Conservation (phyloP, 2,888 invertebrate species). For the Mythimna vitellina region DNA sequence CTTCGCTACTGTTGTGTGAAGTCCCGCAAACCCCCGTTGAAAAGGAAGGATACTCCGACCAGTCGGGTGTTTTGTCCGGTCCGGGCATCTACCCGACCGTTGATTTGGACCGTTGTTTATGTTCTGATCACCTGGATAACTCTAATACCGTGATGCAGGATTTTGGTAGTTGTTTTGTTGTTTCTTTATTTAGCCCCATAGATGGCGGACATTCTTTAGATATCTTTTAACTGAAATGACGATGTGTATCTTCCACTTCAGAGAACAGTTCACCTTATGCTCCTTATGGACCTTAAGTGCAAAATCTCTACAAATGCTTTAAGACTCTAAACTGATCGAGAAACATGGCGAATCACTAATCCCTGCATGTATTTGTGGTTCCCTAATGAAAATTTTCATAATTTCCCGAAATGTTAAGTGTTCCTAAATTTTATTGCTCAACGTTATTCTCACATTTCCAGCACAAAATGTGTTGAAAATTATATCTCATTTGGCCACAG, state of each 20-base stretch:
- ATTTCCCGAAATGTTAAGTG: not conserved
- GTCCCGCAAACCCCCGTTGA: too few species aligned
- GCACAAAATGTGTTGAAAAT: not conserved
- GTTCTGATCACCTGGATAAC: too few species aligned
- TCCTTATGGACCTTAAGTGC: not conserved
- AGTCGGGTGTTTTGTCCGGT: too few species aligned
- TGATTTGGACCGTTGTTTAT: too few species aligned
- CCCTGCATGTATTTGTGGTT: not conserved
- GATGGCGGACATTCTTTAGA: not conserved
- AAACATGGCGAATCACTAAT: not conserved
- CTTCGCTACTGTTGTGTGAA: too few species aligned
- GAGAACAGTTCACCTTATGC: not conserved
- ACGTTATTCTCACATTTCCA: not conserved
- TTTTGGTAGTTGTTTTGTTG: too few species aligned
- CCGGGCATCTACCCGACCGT: too few species aligned
- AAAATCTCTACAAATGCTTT: too few species aligned
- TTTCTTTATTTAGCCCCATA: too few species aligned
- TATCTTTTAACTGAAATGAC: not conserved
- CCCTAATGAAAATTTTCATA: not conserved
- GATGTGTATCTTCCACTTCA: not conserved
- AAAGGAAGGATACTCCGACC: too few species aligned
- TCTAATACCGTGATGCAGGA: too few species aligned
- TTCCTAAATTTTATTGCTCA: not conserved
- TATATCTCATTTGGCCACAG: conserved; percentile 7
- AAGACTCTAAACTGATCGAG: not conserved